Evolutionary conservation across 1,140 invertebrate genomes (phyloP), one percentile per base, ranked within the genome.

Genomic region (Tetramorium parvispinum): DNA sequence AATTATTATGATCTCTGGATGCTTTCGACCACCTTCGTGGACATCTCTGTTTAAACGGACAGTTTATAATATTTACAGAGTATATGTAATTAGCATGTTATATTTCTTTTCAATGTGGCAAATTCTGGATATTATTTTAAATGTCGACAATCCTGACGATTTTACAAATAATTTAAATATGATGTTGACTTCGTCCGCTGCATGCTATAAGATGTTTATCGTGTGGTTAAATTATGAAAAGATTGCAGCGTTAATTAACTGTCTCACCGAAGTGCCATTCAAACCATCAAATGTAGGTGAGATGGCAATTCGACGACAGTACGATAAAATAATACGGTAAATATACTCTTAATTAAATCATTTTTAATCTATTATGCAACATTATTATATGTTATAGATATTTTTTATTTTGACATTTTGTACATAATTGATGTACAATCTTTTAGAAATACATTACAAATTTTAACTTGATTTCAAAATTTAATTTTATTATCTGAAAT

Each of bases 131-230:
- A 32, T 78, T 2, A 3, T 65, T 40, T 11, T 68, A 6, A 77
- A 51, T 66, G 87, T 85, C 8, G 18, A 85, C 0, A 87, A 85
- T 57, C n/a, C 81, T n/a, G 81, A 90, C 2, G 73, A 87, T 8
- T 78, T 92, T 0, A 87, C 89, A 1, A 85, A 92, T 16, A 92
- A 82, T 77, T 65, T 91, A 8, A 91, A 90, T 16, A 70, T 92
- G n/a, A 43, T 88, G 6, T 32, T 92, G 6, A 85, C 87, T 1
- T 55, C 88, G 2, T 32, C 70, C 1, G 82, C 78, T n/a, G 59
- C 66, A 0, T 83, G 87, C 5, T 76, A 66, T 1, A 93, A 93
- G 65, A 6, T 87, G 1, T 37, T 61, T 6, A 87, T 76, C 1
- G 5, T 93, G 10, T 37, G 88, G 18, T 3, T 75, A 0, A 87